Evolutionary conservation across 2,113 vertebrate species (phyloP), one percentile per base, ranked within the genome.

Genomic region (Elephas maximus): DNA sequence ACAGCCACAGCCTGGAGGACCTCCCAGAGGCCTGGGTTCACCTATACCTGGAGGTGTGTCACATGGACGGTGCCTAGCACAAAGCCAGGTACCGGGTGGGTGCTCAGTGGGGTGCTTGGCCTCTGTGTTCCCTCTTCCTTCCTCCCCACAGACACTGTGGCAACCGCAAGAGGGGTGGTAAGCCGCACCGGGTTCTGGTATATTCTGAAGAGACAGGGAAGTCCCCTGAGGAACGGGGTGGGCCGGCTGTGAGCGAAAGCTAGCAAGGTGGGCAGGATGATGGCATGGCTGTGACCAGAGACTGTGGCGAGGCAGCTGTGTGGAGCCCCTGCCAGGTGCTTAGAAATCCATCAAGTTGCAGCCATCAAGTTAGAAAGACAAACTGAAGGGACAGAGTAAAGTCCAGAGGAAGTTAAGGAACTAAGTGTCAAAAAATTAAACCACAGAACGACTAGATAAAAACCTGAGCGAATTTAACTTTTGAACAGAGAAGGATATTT

Each of bases 331-430:
- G 0, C 33, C 41, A 17, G 7, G 6, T 15, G 6, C 26, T 76
- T 26, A 2, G 6, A 48, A n/a, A 26, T 9, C 26, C 88, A 51
- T 24, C 3, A 21, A 44, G 18, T 33, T 4, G 0, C 20, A 8
- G 30, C 71, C 20, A 6, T 10, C 33, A 0, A 0, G 5, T 2
- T 0, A 0, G 8, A 37, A 14, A 20, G 37, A 44, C 30, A 48
- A 69, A 21, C 6, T 3, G 1, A 17, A 0, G 33, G 60, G 21
- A 11, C 24, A 5, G 33, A 5, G 20, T 6, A 24, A 4, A 28
- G 57, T 20, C 57, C 30, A 30, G 5, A 20, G 91, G 18, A 11
- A 12, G 33, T 12, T 21, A 57, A 57, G 15, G 53, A 57, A 1
- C 53, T 57, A n/a, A 37, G 63, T 28, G 63, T 65, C 14, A 28